These are phyloP conservation scores for Alethe castanea DNA, from an alignment of 2,113 vertebrate species.

Conservation along the genomic window DNA sequence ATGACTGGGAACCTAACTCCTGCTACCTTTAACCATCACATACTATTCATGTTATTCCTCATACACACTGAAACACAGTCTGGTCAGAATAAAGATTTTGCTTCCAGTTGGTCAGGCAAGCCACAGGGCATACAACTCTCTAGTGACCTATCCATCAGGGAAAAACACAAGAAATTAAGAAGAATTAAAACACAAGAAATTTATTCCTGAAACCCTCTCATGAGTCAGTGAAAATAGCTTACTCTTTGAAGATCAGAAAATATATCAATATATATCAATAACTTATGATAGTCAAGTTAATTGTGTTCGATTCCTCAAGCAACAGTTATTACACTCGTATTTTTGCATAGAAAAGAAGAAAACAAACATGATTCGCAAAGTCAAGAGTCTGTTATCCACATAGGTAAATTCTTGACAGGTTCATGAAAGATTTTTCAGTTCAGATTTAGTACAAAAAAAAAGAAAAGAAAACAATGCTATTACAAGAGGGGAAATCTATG, in stretches of 20 bases:
- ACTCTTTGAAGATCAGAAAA: background rate
- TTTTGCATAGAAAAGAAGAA: background rate
- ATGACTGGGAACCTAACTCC: background rate
- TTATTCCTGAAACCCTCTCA: background rate
- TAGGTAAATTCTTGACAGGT: background rate
- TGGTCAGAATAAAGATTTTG: background rate
- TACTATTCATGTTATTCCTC: background rate
- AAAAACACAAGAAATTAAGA: background rate
- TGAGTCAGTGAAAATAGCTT: background rate
- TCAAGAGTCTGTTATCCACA: background rate
- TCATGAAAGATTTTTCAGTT: background rate
- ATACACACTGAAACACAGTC: background rate
- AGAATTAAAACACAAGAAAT: background rate
- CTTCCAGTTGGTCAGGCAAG: background rate
- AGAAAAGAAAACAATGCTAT: background rate
- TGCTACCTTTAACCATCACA: background rate
- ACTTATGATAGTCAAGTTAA: background rate
- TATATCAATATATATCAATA: background rate
- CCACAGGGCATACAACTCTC: background rate
- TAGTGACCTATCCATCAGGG: background rate
- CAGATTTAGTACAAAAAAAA: background rate
- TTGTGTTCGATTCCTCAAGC: background rate
- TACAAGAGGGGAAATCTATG: rapidly evolving
- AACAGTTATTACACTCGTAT: background rate
- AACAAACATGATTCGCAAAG: background rate